These are phyloP conservation scores for Sipunculus nudus DNA, from an alignment of 2,888 invertebrate genomes.

Conservation along the genomic window DNA sequence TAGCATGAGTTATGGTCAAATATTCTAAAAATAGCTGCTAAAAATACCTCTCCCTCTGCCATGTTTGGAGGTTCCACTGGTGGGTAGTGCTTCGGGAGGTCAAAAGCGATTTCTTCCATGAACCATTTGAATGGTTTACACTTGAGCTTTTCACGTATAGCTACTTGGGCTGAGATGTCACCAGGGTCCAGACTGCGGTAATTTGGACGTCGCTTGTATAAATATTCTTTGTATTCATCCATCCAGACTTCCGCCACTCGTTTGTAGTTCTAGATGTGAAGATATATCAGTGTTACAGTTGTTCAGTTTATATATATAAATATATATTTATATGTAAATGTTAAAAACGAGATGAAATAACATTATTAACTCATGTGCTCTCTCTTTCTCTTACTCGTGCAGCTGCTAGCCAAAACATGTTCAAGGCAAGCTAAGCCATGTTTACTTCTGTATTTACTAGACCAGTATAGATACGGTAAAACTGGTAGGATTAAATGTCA, in stretches of 20 bases:
- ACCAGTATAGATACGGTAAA: too few species aligned
- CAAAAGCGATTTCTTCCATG: conserved; percentile 91
- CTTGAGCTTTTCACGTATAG: conserved; percentile 77
- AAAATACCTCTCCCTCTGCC: conserved; percentile 82
- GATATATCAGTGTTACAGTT: too few species aligned
- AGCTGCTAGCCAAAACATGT: neutral
- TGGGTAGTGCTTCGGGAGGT: conserved; percentile 86
- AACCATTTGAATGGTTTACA: conserved; percentile 97
- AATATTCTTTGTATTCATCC: conserved; percentile 92
- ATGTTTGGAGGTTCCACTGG: conserved; percentile 85
- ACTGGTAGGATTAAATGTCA: too few species aligned
- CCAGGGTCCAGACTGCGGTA: conserved; percentile 81
- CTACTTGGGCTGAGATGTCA: conserved; percentile 80
- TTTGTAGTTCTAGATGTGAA: conserved; percentile 85
- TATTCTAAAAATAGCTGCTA: too few species aligned
- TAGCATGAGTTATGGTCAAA: too few species aligned
- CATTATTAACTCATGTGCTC: neutral
- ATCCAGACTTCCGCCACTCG: conserved; percentile 98
- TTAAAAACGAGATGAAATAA: neutral
- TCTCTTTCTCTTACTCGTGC: neutral
- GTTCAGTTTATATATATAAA: too few species aligned
- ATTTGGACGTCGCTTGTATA: conserved; percentile 83
- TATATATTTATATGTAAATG: neutral
- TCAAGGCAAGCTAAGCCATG: neutral
- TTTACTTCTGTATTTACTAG: too few species aligned